A percentile compares a stretch with the other conserved stretches of the same genome.
These are phyloP conservation scores for Eulemur macaco DNA, from an alignment of 2,113 vertebrate genomes.

Conservation along the genomic window DNA sequence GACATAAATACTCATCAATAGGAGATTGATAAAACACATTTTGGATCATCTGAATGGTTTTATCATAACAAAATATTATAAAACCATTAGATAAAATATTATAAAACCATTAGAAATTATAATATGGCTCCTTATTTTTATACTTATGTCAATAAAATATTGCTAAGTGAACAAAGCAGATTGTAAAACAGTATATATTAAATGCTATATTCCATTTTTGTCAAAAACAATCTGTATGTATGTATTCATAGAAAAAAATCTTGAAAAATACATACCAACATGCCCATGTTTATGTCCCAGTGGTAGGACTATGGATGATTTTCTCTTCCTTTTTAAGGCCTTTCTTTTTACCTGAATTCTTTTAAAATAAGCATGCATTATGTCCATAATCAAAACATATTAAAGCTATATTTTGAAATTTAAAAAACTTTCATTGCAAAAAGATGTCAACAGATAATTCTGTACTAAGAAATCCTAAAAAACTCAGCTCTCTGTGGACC, in stretches of 20 bases:
- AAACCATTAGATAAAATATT: not conserved
- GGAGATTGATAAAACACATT: not conserved
- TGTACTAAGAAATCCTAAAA: not conserved
- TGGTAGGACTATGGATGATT: not conserved
- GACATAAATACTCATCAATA: not conserved
- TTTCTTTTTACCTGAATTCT: conserved; percentile 35
- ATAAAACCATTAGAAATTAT: not conserved
- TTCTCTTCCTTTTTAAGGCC: not conserved
- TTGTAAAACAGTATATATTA: not conserved
- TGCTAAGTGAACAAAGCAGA: not conserved
- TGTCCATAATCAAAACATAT: conserved; percentile 24
- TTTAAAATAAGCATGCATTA: not conserved
- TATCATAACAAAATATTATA: not conserved
- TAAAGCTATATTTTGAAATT: not conserved
- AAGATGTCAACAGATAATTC: not conserved
- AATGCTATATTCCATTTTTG: conserved; percentile 14
- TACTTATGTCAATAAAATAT: not conserved
- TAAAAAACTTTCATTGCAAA: not conserved
- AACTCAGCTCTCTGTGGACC: not conserved
- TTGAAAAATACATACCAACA: not conserved
- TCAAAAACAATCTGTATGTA: not conserved
- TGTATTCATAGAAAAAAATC: not conserved
- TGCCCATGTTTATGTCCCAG: not conserved
- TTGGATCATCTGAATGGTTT: not conserved
- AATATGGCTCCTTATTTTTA: not conserved